Evolutionary conservation across 2,888 invertebrate species (phyloP).

Genomic region (Antheraea assamensis): DNA sequence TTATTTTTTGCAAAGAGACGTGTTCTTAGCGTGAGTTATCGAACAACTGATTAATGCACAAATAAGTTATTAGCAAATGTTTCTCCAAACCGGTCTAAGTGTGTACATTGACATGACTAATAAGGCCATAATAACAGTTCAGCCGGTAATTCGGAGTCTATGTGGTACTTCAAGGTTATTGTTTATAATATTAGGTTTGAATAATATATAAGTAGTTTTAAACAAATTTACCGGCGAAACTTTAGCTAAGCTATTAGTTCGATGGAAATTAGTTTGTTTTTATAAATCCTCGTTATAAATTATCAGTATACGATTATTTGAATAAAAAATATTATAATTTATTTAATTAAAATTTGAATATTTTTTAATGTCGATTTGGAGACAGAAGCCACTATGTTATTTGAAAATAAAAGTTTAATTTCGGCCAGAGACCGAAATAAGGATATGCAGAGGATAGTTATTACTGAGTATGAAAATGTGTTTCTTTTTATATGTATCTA

Average conservation of each 20-base stretch:
- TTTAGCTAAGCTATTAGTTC: neutral
- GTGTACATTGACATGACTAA: conserved; percentile 5
- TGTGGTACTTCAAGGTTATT: conserved; percentile 7
- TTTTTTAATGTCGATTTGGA: neutral
- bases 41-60: conserved; percentile 18
- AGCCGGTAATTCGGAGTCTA: conserved; percentile 10
- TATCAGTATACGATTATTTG: neutral
- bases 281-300: neutral
- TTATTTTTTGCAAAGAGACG: conserved; percentile 13
- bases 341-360: neutral
- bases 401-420: neutral
- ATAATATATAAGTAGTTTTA: neutral
- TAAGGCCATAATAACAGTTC: conserved; percentile 5
- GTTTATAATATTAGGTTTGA: neutral
- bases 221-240: neutral
- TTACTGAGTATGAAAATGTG: neutral
- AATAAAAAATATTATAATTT: neutral
- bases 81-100: conserved; percentile 16
- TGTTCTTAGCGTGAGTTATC: conserved; percentile 16
- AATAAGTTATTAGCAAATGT: conserved; percentile 14
- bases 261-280: neutral
- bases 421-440: neutral
- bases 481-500: neutral
- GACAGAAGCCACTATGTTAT: neutral
- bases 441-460: neutral